phyloP scores from a whole-genome alignment of 2,113 vertebrate species.

The Balaenoptera acutorostrata region DNA sequence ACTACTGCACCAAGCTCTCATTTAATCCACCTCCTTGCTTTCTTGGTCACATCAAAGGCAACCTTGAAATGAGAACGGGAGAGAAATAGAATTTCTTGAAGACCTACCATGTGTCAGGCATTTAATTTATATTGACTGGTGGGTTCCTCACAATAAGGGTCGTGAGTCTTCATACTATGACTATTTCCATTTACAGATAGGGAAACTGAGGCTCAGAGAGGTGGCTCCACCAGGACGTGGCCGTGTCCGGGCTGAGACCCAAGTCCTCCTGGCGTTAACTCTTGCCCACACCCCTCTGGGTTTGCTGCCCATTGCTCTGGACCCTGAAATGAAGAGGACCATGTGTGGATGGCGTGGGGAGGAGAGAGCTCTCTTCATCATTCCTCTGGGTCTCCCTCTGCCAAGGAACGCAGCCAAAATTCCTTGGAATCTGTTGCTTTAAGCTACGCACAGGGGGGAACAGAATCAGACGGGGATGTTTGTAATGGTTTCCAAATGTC shows the following conservation, averaged over 20 bases:
- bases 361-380: not conserved
- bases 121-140: not conserved
- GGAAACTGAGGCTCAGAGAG: not conserved
- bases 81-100: not conserved
- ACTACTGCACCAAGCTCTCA: not conserved
- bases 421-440: slow-evolving; percentile 63
- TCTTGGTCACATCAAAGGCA: not conserved
- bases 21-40: not conserved
- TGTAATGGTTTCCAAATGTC: slow-evolving; percentile 75
- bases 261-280: not conserved
- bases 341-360: not conserved
- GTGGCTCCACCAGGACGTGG: not conserved
- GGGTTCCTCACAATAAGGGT: not conserved
- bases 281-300: not conserved
- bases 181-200: not conserved
- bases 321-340: not conserved
- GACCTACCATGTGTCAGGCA: not conserved
- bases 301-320: accelerated
- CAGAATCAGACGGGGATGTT: slow-evolving; percentile 58
- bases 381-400: slow-evolving; percentile 38
- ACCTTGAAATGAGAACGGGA: not conserved
- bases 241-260: not conserved
- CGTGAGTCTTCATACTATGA: not conserved
- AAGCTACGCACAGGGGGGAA: slow-evolving; percentile 46
- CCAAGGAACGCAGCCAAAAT: slow-evolving; percentile 67